These are phyloP conservation scores for Morpho achilles DNA, from an alignment of 2,888 invertebrate genomes.

Conservation along the genomic window DNA sequence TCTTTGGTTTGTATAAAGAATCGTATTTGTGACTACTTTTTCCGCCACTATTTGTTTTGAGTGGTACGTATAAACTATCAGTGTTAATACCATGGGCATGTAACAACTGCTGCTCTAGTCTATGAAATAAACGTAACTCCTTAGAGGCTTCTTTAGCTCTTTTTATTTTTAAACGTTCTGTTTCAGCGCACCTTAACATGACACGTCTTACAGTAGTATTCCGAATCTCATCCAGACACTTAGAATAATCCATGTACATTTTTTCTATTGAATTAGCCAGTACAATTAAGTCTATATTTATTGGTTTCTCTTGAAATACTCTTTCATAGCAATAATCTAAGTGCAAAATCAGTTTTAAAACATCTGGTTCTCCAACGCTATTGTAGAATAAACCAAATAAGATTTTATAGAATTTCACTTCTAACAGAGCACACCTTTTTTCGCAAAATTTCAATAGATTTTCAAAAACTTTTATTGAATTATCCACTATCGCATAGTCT, in stretches of 20 bases:
- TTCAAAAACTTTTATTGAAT: slow-evolving; percentile 48
- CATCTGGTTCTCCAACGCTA: slow-evolving; percentile 73
- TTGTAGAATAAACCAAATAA: slow-evolving; percentile 78
- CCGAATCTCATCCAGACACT: slow-evolving; percentile 77
- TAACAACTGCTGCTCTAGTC: slow-evolving; percentile 63
- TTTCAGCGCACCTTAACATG: slow-evolving; percentile 69
- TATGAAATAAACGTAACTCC: slow-evolving; percentile 74
- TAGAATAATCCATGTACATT: slow-evolving; percentile 69
- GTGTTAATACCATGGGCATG: slow-evolving; percentile 52
- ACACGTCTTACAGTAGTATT: slow-evolving; percentile 71
- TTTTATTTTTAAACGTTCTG: slow-evolving; percentile 69
- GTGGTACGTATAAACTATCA: slow-evolving; percentile 16
- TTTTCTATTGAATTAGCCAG: slow-evolving; percentile 81
- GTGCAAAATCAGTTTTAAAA: slow-evolving; percentile 77
- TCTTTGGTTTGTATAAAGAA: slow-evolving; percentile 13
- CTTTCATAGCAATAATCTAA: slow-evolving; percentile 83
- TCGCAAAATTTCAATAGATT: slow-evolving; percentile 60
- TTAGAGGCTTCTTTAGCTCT: slow-evolving; percentile 77
- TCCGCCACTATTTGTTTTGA: slow-evolving; percentile 8
- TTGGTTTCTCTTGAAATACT: slow-evolving; percentile 77
- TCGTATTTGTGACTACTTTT: slow-evolving; percentile 6
- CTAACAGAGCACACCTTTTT: slow-evolving; percentile 66
- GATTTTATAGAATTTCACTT: slow-evolving; percentile 74
- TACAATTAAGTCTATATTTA: slow-evolving; percentile 71
- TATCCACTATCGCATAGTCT: slow-evolving; percentile 43